A percentile compares a stretch with the other conserved stretches of the same genome.
These are phyloP conservation scores for Anguilla pacifica DNA, from an alignment of 2,797 vertebrate genomes.

Conservation along the genomic window DNA sequence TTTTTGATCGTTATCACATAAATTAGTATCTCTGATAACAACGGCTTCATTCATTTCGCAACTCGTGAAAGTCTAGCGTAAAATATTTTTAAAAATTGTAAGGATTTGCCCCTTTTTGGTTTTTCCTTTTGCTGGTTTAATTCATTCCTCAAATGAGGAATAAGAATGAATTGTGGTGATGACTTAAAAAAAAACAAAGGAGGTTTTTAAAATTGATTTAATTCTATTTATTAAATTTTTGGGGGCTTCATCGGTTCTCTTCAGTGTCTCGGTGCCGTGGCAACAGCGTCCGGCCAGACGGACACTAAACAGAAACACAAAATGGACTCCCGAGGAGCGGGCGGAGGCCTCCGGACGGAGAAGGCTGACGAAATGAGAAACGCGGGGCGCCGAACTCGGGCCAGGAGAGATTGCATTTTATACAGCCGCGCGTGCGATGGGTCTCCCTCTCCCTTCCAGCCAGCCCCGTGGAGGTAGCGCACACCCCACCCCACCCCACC, in stretches of 20 bases:
- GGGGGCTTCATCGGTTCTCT: not conserved
- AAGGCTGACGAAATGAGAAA: no score
- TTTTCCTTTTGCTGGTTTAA: not conserved
- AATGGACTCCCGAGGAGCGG: not conserved
- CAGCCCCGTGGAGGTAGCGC: not conserved
- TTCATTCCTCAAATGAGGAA: not conserved
- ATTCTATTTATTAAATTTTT: not conserved
- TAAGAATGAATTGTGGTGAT: not conserved
- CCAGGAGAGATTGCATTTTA: constrained; percentile 1
- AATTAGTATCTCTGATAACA: constrained; percentile 74
- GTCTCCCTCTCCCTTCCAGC: not conserved
- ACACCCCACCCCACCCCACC: not conserved
- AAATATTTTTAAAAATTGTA: constrained; percentile 69
- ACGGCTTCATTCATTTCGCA: constrained; percentile 71
- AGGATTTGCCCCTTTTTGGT: constrained; percentile 58
- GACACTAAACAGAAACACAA: not conserved
- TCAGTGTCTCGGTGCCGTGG: not conserved
- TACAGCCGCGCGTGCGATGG: not conserved
- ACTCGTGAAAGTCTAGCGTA: constrained; percentile 63
- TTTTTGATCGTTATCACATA: constrained; percentile 71
- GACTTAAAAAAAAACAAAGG: not conserved
- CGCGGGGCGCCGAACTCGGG: not conserved
- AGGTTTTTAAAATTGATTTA: not conserved
- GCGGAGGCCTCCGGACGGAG: not conserved
- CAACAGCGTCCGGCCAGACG: not conserved